These are phyloP conservation scores for Hypomecis punctinalis DNA, from an alignment of 2,888 invertebrate genomes.

Conservation along the genomic window DNA sequence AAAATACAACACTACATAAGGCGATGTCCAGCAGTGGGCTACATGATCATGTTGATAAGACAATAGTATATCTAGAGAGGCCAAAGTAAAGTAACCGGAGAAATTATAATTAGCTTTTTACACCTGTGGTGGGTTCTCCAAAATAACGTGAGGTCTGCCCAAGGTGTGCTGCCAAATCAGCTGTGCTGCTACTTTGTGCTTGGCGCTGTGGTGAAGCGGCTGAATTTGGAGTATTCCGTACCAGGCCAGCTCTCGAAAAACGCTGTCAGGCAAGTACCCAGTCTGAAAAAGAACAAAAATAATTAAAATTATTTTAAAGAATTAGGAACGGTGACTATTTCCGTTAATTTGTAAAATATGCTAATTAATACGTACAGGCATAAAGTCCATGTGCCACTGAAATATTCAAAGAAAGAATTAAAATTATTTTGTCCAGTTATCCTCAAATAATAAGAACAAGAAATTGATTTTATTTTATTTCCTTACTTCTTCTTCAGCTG, in stretches of 20 bases:
- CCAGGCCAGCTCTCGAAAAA: constrained; percentile 80
- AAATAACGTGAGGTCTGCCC: constrained; percentile 77
- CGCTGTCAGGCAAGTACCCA: constrained; percentile 77
- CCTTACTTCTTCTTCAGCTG: constrained; percentile 71
- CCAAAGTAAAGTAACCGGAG: not conserved
- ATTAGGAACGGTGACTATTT: not conserved
- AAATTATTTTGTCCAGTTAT: no score
- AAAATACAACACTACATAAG: no score
- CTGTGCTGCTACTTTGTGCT: constrained; percentile 76
- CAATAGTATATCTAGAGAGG: not conserved
- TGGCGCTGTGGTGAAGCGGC: constrained; percentile 75
- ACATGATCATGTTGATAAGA: no score
- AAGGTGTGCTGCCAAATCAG: constrained; percentile 80
- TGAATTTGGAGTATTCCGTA: constrained; percentile 79
- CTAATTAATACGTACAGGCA: constrained; percentile 66
- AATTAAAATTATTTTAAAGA: not conserved
- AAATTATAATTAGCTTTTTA: constrained; percentile 5
- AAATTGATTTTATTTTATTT: constrained; percentile 2
- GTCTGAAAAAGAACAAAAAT: constrained; percentile 56
- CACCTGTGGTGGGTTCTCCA: constrained; percentile 80
- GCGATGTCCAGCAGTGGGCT: no score
- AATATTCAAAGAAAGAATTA: constrained; percentile 39
- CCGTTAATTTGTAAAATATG: not conserved
- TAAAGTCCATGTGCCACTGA: constrained; percentile 81
- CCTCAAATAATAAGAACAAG: not conserved